Conservation (phyloP, 2,797 vertebrate genomes). For the Leptodactylus fallax region DNA sequence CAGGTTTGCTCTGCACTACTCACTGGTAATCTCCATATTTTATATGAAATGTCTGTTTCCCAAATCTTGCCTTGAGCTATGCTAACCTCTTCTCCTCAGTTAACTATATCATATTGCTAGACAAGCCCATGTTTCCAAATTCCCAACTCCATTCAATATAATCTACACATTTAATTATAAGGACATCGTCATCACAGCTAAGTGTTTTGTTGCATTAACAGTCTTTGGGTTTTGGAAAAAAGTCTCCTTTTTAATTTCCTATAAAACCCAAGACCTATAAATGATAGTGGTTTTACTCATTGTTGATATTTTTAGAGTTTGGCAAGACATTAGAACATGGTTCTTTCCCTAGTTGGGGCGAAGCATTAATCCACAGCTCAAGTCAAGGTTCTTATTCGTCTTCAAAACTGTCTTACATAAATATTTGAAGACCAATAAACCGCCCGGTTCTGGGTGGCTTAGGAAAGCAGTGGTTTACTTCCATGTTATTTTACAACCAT, state of each 20-base stretch:
- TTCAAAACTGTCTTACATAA: conserved; percentile 47
- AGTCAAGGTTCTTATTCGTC: conserved; percentile 24
- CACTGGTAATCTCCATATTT: neutral
- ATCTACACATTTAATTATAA: neutral
- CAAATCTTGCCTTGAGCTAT: neutral
- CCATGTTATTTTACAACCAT: conserved; percentile 29
- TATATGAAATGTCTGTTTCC: neutral
- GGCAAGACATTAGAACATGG: conserved; percentile 11
- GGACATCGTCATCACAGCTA: neutral
- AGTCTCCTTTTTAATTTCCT: neutral
- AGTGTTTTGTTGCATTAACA: neutral
- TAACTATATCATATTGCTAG: neutral
- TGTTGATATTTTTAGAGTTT: conserved; percentile 25
- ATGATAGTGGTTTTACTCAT: conserved; percentile 2
- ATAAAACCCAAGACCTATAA: neutral
- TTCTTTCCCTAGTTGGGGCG: conserved; percentile 25
- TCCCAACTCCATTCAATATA: neutral
- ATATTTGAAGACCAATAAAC: conserved; percentile 55
- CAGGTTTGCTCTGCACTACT: no score
- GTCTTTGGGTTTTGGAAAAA: neutral
- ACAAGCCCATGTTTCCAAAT: neutral
- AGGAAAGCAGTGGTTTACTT: conserved; percentile 38
- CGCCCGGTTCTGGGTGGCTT: conserved; percentile 40
- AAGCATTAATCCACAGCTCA: conserved; percentile 31
- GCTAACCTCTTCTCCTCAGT: neutral